A percentile compares a stretch with the other conserved stretches of the same genome.
Evolutionary conservation across 2,888 invertebrate genomes (phyloP).

Genomic region (Branchipolynoe longqiensis): DNA sequence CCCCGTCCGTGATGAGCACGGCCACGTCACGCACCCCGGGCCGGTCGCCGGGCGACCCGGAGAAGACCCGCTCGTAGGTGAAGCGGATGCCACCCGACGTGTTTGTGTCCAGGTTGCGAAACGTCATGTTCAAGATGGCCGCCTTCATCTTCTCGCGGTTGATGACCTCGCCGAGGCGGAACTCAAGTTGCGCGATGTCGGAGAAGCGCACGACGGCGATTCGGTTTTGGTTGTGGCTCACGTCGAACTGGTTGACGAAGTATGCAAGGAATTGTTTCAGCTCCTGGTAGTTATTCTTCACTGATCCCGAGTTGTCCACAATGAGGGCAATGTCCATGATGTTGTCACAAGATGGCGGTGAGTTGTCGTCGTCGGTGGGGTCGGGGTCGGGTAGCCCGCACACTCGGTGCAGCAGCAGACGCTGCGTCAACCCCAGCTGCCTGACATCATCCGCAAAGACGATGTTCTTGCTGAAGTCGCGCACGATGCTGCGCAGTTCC

Average conservation of each 20-base stretch:
- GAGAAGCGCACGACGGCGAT: conserved; percentile 23
- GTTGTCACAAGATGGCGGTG: neutral
- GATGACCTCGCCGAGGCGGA: neutral
- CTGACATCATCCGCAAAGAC: conserved; percentile 40
- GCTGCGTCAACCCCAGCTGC: neutral
- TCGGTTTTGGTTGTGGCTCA: neutral
- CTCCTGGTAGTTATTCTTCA: neutral
- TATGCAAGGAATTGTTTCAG: conserved; percentile 20
- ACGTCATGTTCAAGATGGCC: neutral
- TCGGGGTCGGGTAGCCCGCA: conserved; percentile 27
- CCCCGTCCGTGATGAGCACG: conserved; percentile 24
- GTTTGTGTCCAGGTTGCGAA: conserved; percentile 32
- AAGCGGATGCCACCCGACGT: neutral
- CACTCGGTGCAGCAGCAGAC: conserved; percentile 2
- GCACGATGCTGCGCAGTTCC: conserved; percentile 28
- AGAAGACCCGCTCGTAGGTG: neutral
- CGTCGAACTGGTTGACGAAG: conserved; percentile 13
- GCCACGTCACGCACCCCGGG: neutral
- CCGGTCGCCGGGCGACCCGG: neutral
- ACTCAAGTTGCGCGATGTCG: conserved; percentile 19
- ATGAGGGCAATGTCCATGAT: conserved; percentile 40
- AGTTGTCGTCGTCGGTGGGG: neutral
- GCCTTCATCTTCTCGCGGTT: neutral
- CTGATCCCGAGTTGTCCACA: conserved; percentile 36
- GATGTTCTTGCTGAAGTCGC: neutral